Conservation (phyloP, 1,140 invertebrate species). For the Drosophila ironensis region DNA sequence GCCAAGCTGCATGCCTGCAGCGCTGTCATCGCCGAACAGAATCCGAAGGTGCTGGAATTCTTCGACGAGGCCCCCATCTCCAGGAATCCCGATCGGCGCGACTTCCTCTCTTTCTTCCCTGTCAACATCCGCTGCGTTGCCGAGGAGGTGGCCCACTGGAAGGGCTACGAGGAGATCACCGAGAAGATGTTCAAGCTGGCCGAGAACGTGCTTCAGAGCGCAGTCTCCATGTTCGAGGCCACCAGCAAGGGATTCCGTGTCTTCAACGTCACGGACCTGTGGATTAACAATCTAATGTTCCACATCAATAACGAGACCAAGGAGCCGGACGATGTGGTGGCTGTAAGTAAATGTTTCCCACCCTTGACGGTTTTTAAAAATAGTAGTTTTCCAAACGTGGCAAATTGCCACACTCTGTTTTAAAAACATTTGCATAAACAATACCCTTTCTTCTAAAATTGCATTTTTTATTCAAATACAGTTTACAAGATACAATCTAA, state of each 20-base stretch:
- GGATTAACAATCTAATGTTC: constrained; percentile 87
- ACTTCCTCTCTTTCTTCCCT: constrained; percentile 76
- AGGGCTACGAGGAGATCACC: constrained; percentile 76
- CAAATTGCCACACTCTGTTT: too few species aligned
- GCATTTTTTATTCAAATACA: not conserved
- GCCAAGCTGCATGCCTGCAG: constrained; percentile 84
- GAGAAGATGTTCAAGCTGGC: constrained; percentile 78
- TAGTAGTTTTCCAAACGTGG: too few species aligned
- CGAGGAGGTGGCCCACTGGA: constrained; percentile 76
- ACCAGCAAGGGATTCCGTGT: constrained; percentile 84
- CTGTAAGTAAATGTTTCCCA: too few species aligned
- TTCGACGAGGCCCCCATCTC: constrained; percentile 78
- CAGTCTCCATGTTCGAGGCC: constrained; percentile 65
- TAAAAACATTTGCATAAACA: too few species aligned
- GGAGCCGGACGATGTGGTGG: constrained; percentile 83
- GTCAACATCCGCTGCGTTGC: constrained; percentile 77
- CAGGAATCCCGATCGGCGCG: constrained; percentile 73
- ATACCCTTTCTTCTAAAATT: too few species aligned
- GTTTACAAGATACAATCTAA: not conserved
- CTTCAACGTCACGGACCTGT: constrained; percentile 86
- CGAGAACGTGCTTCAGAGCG: constrained; percentile 71
- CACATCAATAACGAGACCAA: constrained; percentile 83
- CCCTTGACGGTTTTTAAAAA: too few species aligned
- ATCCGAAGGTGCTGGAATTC: constrained; percentile 66
- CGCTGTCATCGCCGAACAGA: constrained; percentile 69